Base-by-base conservation (phyloP, 2,113 vertebrate species). In the Ammospiza nelsoni region DNA sequence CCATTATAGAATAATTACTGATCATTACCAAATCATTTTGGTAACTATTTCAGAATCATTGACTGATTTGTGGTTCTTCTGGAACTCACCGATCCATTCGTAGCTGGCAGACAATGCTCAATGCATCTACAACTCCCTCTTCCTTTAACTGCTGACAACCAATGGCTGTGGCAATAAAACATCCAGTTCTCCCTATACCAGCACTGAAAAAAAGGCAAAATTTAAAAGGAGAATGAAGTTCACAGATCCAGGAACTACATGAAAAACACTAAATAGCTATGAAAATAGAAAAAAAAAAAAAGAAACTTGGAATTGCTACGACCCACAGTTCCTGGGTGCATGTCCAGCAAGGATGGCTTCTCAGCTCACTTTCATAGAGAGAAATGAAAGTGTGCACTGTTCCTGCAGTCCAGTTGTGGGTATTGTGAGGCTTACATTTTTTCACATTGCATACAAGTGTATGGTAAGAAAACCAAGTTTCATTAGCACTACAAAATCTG, bases 101-200 rank as follows among this genome's bases (percentile, higher is more conserved):
- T 28, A 99, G 98, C 91, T 98, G 98, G 96, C 99, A 99, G 92
- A 99, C 99, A 81, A 99, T 99, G 85, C 98, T 98, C 93, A 99
- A 86, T 1, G 98, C 96, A n/a, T 99, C 98, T 21, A 99, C 99
- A 43, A 97, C 96, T 51, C 98, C 99, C 88, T 99, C 99, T 93
- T 98, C 93, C 96, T 98, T 98, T 96, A 99, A 72, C 97, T 99
- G 99, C 69, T 94, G 98, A 86, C 99, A 99, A 80, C 99, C 99
- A 77, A 99, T 99, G 49, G 98, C 97, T 0, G 98, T 99, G 74
- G 99, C 99, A 69, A 99, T 99, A 95, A 99, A 99, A 92, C 99
- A 99, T 27, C 99, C 99, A 0, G 99, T 99, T 84, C 99, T 99
- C 62, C 99, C 99, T 86, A 99, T 99, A 84, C 99, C 99, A 62